These are phyloP conservation scores for Molorchus minor DNA, from an alignment of 2,888 invertebrate genomes.

Conservation along the genomic window DNA sequence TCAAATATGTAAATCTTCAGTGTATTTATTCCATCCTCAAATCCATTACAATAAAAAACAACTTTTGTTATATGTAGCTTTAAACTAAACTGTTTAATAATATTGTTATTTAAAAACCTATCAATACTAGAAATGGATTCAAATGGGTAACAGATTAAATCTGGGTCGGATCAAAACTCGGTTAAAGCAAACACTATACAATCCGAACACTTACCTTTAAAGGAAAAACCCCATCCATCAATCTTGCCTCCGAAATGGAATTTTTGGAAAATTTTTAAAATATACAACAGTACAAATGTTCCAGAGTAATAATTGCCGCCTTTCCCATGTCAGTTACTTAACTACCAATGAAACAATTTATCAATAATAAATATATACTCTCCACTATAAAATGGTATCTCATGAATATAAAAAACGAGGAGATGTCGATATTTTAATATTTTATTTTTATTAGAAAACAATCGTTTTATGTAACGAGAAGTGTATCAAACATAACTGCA, in stretches of 20 bases:
- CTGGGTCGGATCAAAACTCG: no score
- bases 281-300: background rate
- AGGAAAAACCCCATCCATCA: no score
- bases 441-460: slow-evolving; percentile 46
- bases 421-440: slow-evolving; percentile 32
- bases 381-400: slow-evolving; percentile 1
- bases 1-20: no score
- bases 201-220: no score
- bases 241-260: background rate
- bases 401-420: slow-evolving; percentile 15
- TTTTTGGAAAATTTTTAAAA: background rate
- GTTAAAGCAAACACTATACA: no score
- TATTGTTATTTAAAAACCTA: no score
- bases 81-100: no score
- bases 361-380: background rate
- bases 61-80: no score
- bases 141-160: no score
- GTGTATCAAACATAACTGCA: slow-evolving; percentile 39
- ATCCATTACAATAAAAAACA: no score
- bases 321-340: background rate
- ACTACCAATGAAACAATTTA: background rate
- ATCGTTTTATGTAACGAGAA: slow-evolving; percentile 37
- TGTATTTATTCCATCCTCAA: no score
- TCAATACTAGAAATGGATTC: no score
- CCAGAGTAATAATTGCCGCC: background rate